phyloP scores from a whole-genome alignment of 2,888 invertebrate genomes.

The Caenorhabditis sp. region DNA sequence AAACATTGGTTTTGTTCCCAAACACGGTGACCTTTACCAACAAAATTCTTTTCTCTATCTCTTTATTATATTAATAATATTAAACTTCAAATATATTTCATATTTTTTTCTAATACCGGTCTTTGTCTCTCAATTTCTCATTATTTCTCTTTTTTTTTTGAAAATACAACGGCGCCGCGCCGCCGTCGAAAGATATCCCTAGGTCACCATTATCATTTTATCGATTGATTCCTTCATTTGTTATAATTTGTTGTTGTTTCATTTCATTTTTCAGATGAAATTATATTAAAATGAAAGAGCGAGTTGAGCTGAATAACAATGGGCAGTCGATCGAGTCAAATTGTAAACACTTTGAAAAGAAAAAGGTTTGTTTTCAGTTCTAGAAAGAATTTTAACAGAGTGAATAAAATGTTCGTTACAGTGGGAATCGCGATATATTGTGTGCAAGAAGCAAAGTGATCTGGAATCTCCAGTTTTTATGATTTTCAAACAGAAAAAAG shows the following conservation, averaged over 20 bases:
- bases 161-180: background rate
- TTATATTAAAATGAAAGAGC: slow-evolving; percentile 40
- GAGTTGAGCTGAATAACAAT: slow-evolving; percentile 51
- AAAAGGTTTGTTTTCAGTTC: slow-evolving; percentile 35
- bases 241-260: background rate
- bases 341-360: slow-evolving; percentile 35
- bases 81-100: background rate
- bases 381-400: too few relatives aligned
- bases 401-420: slow-evolving; percentile 13
- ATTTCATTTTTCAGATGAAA: background rate
- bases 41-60: background rate
- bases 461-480: slow-evolving; percentile 35
- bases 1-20: too few relatives aligned
- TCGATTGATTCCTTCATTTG: slow-evolving; percentile 1
- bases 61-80: background rate
- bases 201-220: background rate
- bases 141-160: background rate
- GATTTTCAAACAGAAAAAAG: slow-evolving; percentile 45
- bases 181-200: background rate
- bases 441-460: slow-evolving; percentile 45
- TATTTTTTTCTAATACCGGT: background rate
- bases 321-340: slow-evolving; percentile 50
- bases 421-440: slow-evolving; percentile 47
- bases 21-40: background rate
- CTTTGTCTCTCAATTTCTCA: background rate